Evolutionary conservation across 2,888 invertebrate species (phyloP), one percentile per base, ranked within the genome.

Genomic region (Amphipoea oculea): DNA sequence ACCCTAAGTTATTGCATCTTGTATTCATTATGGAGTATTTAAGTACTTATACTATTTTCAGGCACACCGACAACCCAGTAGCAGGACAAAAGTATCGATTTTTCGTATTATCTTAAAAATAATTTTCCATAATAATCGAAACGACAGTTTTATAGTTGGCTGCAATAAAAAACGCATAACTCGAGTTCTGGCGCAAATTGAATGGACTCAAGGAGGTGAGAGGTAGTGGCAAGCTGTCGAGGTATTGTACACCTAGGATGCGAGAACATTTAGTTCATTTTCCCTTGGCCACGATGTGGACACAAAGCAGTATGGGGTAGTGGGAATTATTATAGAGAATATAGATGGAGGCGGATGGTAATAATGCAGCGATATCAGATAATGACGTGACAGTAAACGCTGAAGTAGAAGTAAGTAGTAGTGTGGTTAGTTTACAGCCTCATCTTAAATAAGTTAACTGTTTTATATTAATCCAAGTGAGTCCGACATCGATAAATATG

Each of bases 101-200:
- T 85, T 84, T 74, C 78, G 87, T 81, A 73, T 67, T 70, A 66
- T 74, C 73, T 62, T 89, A 88, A 89, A 90, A 92, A 92, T 91
- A 90, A 92, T 92, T 90, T 88, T 85, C 92, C 90, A 92, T 93
- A 94, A 93, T 92, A 92, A 95, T 93, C 91, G 92, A 93, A 92
- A 93, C 90, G 93, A 94, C 95, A 92, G 88, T 95, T 95, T 95
- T 95, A 95, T 96, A 93, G 95, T 92, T 86, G 91, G 89, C 82
- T 91, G 93, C 93, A 96, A 96, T 96, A 96, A 96, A 96, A 96
- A 96, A 96, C 93, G 92, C 94, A 95, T 96, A 96, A 96, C 94
- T 93, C 93, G 93, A 92, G 88, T 86, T 90, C 88, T 92, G 93
- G 90, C 93, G 92, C 93, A 96, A 96, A 96, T 96, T 96, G 95